Conservation (phyloP, 2,888 invertebrate genomes). For the Orchesella flavescens region DNA sequence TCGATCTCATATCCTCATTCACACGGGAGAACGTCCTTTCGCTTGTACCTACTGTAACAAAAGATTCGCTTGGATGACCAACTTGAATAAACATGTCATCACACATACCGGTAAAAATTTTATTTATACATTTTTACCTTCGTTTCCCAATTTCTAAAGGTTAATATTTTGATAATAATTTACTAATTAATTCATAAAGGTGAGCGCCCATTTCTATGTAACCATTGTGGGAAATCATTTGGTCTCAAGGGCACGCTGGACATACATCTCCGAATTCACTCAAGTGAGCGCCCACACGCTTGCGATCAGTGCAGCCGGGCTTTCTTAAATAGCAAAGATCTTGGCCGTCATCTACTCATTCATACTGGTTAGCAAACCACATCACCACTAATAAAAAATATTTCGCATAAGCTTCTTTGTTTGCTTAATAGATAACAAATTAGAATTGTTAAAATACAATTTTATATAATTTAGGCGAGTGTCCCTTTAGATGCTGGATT, state of each 20-base stretch:
- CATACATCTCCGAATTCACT: constrained; percentile 78
- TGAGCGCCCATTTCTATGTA: constrained; percentile 78
- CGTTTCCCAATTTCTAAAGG: constrained; percentile 60
- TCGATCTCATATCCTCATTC: constrained; percentile 54
- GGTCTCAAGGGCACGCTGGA: constrained; percentile 79
- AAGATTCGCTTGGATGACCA: constrained; percentile 80
- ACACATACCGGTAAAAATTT: constrained; percentile 78
- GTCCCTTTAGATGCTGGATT: not conserved
- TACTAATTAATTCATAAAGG: constrained; percentile 73
- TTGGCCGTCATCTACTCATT: constrained; percentile 81
- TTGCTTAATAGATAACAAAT: no score
- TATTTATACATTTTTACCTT: no score
- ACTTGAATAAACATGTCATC: constrained; percentile 81
- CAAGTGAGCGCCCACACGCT: constrained; percentile 77
- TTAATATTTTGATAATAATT: no score
- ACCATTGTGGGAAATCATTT: constrained; percentile 79
- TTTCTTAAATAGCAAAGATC: constrained; percentile 82
- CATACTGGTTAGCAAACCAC: constrained; percentile 79
- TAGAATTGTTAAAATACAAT: not conserved
- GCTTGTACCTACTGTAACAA: constrained; percentile 77
- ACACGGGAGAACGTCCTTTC: constrained; percentile 76
- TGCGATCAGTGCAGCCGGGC: constrained; percentile 81
- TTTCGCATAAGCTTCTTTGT: no score
- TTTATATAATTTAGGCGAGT: not conserved
- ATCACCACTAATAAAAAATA: no score